A percentile compares a stretch with the other conserved stretches of the same genome.
phyloP scores from a whole-genome alignment of 2,888 invertebrate species.

The Microctonus brassicae region DNA sequence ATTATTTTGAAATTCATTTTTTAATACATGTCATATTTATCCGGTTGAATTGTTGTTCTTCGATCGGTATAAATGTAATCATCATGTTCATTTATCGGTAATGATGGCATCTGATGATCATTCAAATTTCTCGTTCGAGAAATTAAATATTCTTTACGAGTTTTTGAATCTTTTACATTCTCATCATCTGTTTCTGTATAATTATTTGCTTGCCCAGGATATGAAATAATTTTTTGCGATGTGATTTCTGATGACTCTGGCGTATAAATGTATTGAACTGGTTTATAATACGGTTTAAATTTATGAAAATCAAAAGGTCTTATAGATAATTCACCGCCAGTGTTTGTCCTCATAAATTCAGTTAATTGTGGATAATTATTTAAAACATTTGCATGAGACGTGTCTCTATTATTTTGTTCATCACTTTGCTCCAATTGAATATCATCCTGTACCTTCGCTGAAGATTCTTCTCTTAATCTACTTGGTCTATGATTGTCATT shows the following conservation, averaged over 20 bases:
- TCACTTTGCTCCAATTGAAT: neutral
- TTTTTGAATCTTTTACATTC: neutral
- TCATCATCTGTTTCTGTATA: neutral
- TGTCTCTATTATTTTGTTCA: neutral
- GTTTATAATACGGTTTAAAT: slow-evolving; percentile 53
- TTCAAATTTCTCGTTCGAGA: neutral
- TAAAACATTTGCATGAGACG: neutral
- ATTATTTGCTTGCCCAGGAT: neutral
- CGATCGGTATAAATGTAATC: neutral
- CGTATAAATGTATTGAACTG: slow-evolving; percentile 53
- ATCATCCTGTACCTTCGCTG: neutral
- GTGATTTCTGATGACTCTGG: slow-evolving; percentile 48
- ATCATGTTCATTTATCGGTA: neutral
- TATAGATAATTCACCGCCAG: neutral
- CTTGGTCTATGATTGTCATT: slow-evolving; percentile 20
- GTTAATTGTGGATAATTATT: neutral
- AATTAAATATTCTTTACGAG: neutral
- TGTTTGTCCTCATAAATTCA: neutral
- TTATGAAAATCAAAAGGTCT: slow-evolving; percentile 46
- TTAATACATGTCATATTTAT: neutral
- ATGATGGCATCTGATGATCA: neutral
- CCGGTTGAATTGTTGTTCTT: neutral
- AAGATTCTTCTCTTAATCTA: neutral
- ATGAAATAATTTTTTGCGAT: slow-evolving; percentile 32
- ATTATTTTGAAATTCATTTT: neutral